phyloP scores from a whole-genome alignment of 2,797 vertebrate genomes.

The Sorex maritimensis region DNA sequence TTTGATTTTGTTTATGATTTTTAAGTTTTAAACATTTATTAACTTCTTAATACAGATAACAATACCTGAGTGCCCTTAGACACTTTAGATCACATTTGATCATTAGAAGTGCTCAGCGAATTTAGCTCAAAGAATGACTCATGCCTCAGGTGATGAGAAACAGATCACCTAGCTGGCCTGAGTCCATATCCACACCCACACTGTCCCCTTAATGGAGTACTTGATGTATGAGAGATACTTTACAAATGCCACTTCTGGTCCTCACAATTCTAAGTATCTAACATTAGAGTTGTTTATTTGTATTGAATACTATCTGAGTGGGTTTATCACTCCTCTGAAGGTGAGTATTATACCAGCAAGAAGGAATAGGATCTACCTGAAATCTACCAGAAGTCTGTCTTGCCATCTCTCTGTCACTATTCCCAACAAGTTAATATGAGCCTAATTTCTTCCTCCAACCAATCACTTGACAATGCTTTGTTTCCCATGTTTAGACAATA shows the following conservation, averaged over 20 bases:
- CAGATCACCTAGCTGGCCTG: background rate
- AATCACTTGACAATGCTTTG: background rate
- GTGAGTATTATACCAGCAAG: background rate
- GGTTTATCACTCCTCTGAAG: background rate
- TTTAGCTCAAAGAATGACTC: background rate
- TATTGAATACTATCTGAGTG: background rate
- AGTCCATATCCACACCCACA: background rate
- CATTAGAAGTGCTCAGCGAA: background rate
- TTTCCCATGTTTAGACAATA: background rate
- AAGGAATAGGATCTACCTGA: background rate
- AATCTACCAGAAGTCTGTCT: background rate
- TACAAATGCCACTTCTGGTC: background rate
- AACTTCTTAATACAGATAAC: background rate
- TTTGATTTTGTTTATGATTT: constrained; percentile 3
- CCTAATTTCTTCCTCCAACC: background rate
- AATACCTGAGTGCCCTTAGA: background rate
- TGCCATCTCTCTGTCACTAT: background rate
- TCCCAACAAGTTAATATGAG: background rate
- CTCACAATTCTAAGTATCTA: background rate
- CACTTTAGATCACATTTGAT: background rate
- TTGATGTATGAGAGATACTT: background rate
- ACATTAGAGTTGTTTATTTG: background rate
- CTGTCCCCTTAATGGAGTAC: background rate
- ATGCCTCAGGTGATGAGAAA: constrained; percentile 33
- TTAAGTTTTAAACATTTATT: constrained; percentile 25